A percentile compares a stretch with the other conserved stretches of the same genome.
Conservation (phyloP, 2,888 invertebrate genomes). For the Orchestes rusci region DNA sequence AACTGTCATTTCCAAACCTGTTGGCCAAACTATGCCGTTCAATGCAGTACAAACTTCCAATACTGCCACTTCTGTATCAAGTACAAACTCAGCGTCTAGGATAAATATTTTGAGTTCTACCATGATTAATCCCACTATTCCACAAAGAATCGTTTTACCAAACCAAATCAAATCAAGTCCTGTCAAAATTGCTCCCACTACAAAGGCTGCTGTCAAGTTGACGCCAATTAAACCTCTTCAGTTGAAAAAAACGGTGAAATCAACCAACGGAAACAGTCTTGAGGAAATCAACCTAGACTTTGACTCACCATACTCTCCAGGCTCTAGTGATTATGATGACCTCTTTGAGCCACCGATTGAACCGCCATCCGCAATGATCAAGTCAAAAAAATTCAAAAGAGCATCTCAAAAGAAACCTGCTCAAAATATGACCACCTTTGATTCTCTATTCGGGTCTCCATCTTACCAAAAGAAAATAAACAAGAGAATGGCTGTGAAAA, state of each 20-base stretch:
- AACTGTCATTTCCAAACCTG: conserved; percentile 36
- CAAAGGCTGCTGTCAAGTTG: conserved; percentile 53
- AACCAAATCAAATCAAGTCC: conserved; percentile 46
- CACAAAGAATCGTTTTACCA: conserved; percentile 48
- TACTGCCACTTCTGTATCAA: conserved; percentile 39
- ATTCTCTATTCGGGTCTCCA: conserved; percentile 56
- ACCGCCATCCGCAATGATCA: conserved; percentile 26
- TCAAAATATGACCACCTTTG: conserved; percentile 53
- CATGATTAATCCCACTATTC: conserved; percentile 36
- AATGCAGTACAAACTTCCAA: conserved; percentile 35
- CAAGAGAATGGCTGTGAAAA: conserved; percentile 20
- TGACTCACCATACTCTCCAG: conserved; percentile 83
- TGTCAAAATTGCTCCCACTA: conserved; percentile 44
- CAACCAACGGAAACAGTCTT: conserved; percentile 39
- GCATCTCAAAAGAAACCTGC: conserved; percentile 29
- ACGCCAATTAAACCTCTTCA: conserved; percentile 53
- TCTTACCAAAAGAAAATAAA: conserved; percentile 39
- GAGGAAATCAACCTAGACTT: conserved; percentile 58
- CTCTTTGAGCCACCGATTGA: conserved; percentile 68
- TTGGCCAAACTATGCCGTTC: conserved; percentile 38
- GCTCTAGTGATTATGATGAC: conserved; percentile 82
- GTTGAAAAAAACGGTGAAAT: conserved; percentile 29
- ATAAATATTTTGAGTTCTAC: conserved; percentile 41
- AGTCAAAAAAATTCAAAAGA: conserved; percentile 26
- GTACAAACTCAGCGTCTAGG: conserved; percentile 35